Evolutionary conservation across 2,888 invertebrate species (phyloP).

Genomic region (Clusia tigrina): DNA sequence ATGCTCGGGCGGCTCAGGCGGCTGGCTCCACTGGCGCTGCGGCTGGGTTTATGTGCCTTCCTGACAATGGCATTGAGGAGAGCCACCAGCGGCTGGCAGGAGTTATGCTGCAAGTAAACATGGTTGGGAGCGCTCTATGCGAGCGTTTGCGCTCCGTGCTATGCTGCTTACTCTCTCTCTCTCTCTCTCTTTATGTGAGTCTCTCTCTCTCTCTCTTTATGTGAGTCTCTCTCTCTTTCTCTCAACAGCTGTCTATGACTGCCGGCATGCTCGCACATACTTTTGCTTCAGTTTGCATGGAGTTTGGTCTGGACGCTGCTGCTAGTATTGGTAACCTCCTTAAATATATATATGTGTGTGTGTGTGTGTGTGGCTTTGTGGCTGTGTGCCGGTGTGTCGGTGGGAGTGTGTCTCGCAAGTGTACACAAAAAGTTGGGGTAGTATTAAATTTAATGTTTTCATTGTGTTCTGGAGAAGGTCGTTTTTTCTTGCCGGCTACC

Average conservation of each 20-base stretch:
- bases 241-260: neutral
- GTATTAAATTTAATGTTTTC: constrained; percentile 13
- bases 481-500: neutral
- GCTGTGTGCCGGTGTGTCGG: neutral
- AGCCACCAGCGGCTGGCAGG: constrained; percentile 16
- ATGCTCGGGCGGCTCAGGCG: too few relatives aligned
- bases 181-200: neutral
- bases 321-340: too few relatives aligned
- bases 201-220: neutral
- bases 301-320: neutral
- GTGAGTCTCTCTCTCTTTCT: neutral
- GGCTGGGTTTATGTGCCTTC: too few relatives aligned
- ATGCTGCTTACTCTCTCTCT: neutral
- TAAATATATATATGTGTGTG: constrained; percentile 18
- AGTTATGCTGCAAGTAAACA: neutral
- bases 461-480: neutral
- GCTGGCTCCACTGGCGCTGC: neutral
- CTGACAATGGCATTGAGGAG: constrained; percentile 57
- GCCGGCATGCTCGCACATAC: too few relatives aligned
- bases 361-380: constrained; percentile 28
- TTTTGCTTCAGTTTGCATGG: neutral
- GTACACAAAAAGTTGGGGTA: constrained; percentile 21
- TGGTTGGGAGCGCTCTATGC: neutral
- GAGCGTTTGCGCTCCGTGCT: constrained; percentile 5
- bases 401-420: constrained; percentile 25